Conservation (phyloP, 2,888 invertebrate species). For the Sepioteuthis lessoniana region DNA sequence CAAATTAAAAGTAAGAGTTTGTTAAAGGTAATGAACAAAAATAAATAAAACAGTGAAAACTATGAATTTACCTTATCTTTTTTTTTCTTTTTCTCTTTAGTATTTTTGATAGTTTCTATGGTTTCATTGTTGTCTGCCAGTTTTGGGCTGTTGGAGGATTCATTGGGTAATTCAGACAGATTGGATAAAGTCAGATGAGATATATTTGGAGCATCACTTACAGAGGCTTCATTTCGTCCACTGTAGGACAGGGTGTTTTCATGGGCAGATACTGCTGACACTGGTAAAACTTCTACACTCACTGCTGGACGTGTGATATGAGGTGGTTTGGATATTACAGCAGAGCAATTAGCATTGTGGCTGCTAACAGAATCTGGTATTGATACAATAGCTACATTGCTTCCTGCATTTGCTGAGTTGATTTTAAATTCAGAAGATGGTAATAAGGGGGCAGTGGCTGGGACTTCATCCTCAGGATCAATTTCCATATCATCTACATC, state of each 20-base stretch:
- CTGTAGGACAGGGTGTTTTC: not conserved
- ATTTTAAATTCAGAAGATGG: not conserved
- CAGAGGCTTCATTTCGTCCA: not conserved
- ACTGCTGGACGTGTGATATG: not conserved
- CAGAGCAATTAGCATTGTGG: not conserved
- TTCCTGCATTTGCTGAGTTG: not conserved
- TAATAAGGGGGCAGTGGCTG: not conserved
- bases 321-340: slow-evolving; percentile 50
- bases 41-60: not conserved
- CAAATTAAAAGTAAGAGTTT: too few relatives aligned
- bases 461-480: slow-evolving; percentile 50
- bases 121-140: not conserved
- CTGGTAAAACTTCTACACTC: not conserved
- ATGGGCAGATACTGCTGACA: not conserved
- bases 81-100: slow-evolving; percentile 59
- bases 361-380: not conserved
- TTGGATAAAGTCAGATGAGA: not conserved
- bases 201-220: not conserved
- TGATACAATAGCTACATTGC: not conserved
- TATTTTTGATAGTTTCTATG: not conserved
- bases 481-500: slow-evolving; percentile 51
- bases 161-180: slow-evolving; percentile 8
- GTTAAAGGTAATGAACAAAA: too few relatives aligned
- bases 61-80: slow-evolving; percentile 61
- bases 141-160: slow-evolving; percentile 41